Percentiles rank a stretch among this genome's conserved stretches.
Evolutionary conservation across 2,113 vertebrate species (phyloP).

Genomic region (Cyanoliseus patagonus): DNA sequence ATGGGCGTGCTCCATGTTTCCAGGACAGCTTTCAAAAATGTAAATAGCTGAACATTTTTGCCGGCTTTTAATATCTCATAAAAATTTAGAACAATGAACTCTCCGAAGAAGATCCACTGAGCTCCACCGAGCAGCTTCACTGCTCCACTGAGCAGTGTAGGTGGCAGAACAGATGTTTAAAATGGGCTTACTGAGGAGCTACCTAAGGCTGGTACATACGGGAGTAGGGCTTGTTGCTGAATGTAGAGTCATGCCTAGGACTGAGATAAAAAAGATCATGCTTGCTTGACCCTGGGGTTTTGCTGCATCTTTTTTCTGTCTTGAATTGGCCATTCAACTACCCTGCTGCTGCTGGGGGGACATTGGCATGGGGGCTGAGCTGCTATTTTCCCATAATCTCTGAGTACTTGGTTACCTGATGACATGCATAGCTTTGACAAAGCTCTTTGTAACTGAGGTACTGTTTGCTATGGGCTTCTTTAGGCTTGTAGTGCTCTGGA

Average conservation of each 20-base stretch:
- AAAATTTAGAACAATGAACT: not conserved
- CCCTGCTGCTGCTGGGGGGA: not conserved
- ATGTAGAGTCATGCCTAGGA: not conserved
- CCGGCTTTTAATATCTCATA: not conserved
- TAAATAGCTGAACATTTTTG: not conserved
- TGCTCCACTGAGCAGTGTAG: not conserved
- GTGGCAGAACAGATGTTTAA: fast-evolving
- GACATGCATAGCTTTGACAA: not conserved
- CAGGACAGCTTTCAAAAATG: not conserved
- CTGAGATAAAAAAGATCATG: not conserved
- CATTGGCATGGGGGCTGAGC: not conserved
- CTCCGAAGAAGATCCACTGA: not conserved
- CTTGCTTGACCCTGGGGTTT: fast-evolving
- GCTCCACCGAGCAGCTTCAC: too few relatives aligned
- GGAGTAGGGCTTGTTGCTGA: not conserved
- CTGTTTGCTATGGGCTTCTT: not conserved
- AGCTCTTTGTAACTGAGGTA: not conserved
- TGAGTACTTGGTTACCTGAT: not conserved
- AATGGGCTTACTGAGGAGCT: not conserved
- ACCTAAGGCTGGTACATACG: not conserved
- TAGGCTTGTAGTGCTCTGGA: not conserved
- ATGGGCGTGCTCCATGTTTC: not conserved
- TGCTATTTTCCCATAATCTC: not conserved
- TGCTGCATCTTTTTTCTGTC: not conserved
- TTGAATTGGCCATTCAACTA: not conserved